phyloP scores from a whole-genome alignment of 2,888 invertebrate genomes.

The Deroplatys truncata region DNA sequence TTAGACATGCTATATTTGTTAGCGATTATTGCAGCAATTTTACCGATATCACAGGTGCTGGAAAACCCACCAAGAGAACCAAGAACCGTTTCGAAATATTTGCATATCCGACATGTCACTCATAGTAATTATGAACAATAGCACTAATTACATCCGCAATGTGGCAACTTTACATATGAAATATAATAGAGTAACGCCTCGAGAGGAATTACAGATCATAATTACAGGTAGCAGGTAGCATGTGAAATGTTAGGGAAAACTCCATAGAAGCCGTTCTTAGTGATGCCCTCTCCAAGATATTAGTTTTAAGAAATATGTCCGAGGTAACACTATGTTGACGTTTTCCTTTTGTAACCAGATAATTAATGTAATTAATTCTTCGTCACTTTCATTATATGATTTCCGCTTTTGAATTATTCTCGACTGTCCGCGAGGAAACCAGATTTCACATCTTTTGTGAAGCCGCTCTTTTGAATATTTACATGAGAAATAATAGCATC shows the following conservation, averaged over 20 bases:
- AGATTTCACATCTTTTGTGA: not conserved
- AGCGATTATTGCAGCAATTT: no score
- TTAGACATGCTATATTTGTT: not conserved
- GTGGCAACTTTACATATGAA: not conserved
- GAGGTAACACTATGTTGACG: not conserved
- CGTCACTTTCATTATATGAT: not conserved
- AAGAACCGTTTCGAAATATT: not conserved
- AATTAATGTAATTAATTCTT: not conserved
- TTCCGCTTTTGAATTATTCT: not conserved
- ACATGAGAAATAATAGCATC: not conserved
- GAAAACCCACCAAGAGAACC: not conserved
- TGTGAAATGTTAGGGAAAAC: not conserved
- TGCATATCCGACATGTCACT: not conserved
- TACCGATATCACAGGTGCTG: not conserved
- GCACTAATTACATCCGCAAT: not conserved
- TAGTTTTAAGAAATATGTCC: not conserved
- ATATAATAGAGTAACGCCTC: not conserved
- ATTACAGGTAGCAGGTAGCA: not conserved
- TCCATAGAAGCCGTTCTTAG: no score
- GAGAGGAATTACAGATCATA: not conserved
- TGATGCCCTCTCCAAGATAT: not conserved
- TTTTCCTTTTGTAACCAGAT: not conserved
- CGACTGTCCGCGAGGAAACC: not conserved
- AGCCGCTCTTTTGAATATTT: not conserved
- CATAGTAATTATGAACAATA: not conserved